Conservation (phyloP, 2,888 invertebrate species). For the Epsilonema sp. region DNA sequence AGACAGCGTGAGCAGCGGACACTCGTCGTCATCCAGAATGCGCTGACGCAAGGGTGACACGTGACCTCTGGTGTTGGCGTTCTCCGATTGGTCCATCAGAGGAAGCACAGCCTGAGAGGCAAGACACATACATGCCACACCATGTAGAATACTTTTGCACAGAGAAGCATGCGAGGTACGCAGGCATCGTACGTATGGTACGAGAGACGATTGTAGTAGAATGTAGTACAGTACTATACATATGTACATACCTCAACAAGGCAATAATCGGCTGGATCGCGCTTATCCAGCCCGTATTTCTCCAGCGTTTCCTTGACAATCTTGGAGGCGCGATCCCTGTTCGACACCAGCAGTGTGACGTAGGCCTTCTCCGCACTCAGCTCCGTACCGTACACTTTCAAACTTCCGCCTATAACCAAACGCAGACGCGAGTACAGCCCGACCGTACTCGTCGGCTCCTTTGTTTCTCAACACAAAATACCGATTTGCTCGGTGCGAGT, state of each 20-base stretch:
- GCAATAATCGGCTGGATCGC: conserved; percentile 74
- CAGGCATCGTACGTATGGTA: background rate
- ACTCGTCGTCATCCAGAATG: conserved; percentile 87
- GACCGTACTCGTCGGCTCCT: no score
- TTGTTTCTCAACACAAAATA: no score
- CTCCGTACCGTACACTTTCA: conserved; percentile 77
- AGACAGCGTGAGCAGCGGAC: conserved; percentile 56
- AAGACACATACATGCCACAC: no score
- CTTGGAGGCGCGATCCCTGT: conserved; percentile 70
- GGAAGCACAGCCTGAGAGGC: no score
- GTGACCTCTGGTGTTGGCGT: background rate
- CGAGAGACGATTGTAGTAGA: background rate
- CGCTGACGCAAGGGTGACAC: conserved; percentile 44
- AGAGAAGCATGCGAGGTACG: background rate
- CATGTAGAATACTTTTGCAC: no score
- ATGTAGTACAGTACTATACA: no score
- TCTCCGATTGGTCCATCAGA: background rate
- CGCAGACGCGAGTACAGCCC: no score
- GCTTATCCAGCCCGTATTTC: conserved; percentile 78
- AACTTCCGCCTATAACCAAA: conserved; percentile 39
- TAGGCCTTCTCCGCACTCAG: conserved; percentile 78
- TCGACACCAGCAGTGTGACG: conserved; percentile 80
- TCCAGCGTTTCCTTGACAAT: conserved; percentile 88
- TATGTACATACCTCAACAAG: conserved; percentile 65
- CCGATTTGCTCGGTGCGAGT: no score